Conservation (phyloP, 2,113 vertebrate genomes). For the Triplophysa rosa region DNA sequence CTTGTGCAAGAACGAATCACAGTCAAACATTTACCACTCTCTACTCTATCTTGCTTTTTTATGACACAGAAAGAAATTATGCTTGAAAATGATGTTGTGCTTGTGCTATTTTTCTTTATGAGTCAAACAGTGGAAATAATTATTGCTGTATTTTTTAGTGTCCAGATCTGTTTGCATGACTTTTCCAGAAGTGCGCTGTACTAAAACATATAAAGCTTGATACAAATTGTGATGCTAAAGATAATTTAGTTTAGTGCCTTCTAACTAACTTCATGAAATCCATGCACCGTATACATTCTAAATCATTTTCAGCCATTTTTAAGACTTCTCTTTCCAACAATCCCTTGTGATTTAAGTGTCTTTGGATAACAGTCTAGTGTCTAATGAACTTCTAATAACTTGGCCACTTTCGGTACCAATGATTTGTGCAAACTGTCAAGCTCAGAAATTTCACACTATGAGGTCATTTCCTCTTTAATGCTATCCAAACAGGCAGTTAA, state of each 20-base stretch:
- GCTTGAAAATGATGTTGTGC: slow-evolving; percentile 34
- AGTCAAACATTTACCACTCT: slow-evolving; percentile 54
- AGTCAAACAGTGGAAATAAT: background rate
- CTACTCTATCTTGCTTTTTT: slow-evolving; percentile 57
- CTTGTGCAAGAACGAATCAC: slow-evolving; percentile 66
- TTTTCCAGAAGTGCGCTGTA: background rate
- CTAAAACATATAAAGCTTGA: background rate
- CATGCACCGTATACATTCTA: background rate
- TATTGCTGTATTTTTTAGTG: background rate
- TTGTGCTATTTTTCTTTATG: background rate
- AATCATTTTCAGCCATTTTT: background rate
- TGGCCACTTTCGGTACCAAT: slow-evolving; percentile 30
- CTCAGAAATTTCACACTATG: slow-evolving; percentile 10
- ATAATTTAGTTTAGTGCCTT: background rate
- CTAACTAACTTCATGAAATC: background rate
- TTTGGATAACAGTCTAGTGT: slow-evolving; percentile 31
- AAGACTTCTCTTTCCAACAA: slow-evolving; percentile 19
- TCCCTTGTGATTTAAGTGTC: slow-evolving; percentile 44
- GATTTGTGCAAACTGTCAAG: slow-evolving; percentile 3
- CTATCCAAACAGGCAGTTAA: slow-evolving; percentile 22
- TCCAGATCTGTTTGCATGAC: background rate
- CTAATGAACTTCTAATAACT: slow-evolving; percentile 37
- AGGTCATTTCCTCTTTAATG: background rate
- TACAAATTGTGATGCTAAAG: no score
- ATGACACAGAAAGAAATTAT: slow-evolving; percentile 50